Conservation (phyloP, 2,797 vertebrate species). For the Staurois parvus region DNA sequence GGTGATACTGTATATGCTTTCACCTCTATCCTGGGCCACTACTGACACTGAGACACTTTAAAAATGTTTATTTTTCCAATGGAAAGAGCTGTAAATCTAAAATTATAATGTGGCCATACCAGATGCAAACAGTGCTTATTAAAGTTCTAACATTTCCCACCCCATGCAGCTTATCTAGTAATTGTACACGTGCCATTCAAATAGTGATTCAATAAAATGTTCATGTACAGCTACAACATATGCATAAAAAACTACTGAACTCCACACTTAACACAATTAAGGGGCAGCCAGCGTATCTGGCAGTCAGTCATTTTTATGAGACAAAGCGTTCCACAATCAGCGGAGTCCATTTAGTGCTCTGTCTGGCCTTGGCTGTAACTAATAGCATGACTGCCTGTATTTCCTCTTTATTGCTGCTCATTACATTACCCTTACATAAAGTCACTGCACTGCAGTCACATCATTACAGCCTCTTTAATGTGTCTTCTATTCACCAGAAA, state of each 20-base stretch:
- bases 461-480: slow-evolving; percentile 86
- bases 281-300: slow-evolving; percentile 23
- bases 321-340: slow-evolving; percentile 69
- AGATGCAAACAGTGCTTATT: not conserved
- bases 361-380: slow-evolving; percentile 78
- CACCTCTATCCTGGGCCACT: too few relatives aligned
- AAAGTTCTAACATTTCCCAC: not conserved
- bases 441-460: slow-evolving; percentile 83
- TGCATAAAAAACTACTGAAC: slow-evolving; percentile 8
- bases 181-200: not conserved
- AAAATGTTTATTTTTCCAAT: too few relatives aligned
- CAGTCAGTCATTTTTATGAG: slow-evolving; percentile 63
- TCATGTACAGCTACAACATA: not conserved
- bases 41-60: too few relatives aligned
- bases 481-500: slow-evolving; percentile 80
- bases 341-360: slow-evolving; percentile 75
- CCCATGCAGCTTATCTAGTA: not conserved
- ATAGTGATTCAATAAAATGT: slow-evolving; percentile 2
- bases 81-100: too few relatives aligned
- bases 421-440: slow-evolving; percentile 84
- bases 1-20: too few relatives aligned
- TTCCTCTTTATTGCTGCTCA: slow-evolving; percentile 82
- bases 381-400: slow-evolving; percentile 85
- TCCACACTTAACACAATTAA: slow-evolving; percentile 16
- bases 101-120: too few relatives aligned